Percentiles rank a stretch among this genome's conserved stretches.
Evolutionary conservation across 2,888 invertebrate genomes (phyloP).

Genomic region (Amaurobius ferox): DNA sequence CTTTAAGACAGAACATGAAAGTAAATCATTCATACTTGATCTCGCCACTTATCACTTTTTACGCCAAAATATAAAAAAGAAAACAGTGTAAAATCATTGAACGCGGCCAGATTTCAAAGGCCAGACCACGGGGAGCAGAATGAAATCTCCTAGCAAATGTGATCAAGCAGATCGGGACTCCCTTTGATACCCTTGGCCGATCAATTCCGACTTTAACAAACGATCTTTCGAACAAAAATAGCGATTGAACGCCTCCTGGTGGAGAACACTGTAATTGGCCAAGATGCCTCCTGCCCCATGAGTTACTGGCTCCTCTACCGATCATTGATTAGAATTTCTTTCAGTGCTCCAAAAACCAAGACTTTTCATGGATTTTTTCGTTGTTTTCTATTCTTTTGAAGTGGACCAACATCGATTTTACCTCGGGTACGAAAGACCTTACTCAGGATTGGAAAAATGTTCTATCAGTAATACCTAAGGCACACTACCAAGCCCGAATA

Average conservation of each 20-base stretch:
- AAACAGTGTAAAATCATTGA: background rate
- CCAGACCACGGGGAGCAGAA: slow-evolving; percentile 32
- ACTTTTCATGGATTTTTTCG: background rate
- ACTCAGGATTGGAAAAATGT: too few species aligned
- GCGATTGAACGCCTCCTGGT: slow-evolving; percentile 33
- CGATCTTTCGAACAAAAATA: slow-evolving; percentile 56
- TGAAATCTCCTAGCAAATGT: slow-evolving; percentile 44
- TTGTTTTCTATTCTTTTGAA: background rate
- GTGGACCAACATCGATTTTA: background rate
- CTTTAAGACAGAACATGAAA: too few species aligned
- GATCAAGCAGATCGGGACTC: slow-evolving; percentile 21
- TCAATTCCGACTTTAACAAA: slow-evolving; percentile 45
- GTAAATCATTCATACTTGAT: too few species aligned
- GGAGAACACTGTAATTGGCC: slow-evolving; percentile 31
- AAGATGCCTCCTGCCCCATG: slow-evolving; percentile 27
- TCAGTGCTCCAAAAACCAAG: slow-evolving; percentile 19
- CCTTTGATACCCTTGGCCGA: slow-evolving; percentile 12
- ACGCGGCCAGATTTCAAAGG: background rate
- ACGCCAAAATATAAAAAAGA: too few species aligned
- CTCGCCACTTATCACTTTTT: too few species aligned
- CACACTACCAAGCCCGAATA: too few species aligned
- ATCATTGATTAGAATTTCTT: slow-evolving; percentile 44
- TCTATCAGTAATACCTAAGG: too few species aligned
- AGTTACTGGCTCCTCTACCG: slow-evolving; percentile 17
- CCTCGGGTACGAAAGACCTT: too few species aligned